phyloP scores from a whole-genome alignment of 2,888 invertebrate species.

The Sminthurinus aureus region DNA sequence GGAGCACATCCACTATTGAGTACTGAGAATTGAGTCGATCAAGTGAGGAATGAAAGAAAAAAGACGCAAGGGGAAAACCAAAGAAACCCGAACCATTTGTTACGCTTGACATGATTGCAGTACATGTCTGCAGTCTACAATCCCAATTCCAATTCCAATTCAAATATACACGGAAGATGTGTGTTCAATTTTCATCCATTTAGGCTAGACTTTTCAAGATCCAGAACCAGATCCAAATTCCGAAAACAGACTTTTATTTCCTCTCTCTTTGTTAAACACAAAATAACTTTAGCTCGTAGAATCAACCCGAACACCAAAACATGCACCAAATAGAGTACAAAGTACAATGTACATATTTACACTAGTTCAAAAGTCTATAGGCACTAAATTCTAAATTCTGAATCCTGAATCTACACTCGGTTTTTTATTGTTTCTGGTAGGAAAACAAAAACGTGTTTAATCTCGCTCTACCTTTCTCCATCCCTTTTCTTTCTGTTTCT shows the following conservation, averaged over 20 bases:
- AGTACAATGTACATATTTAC: background rate
- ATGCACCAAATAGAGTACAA: background rate
- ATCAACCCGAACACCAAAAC: background rate
- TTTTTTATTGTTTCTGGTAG: background rate
- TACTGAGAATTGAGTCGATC: background rate
- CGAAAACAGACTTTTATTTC: background rate
- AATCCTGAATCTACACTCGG: background rate
- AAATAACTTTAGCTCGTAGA: background rate
- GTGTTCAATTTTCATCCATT: too few species aligned
- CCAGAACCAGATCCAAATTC: too few species aligned
- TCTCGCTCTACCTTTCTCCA: background rate
- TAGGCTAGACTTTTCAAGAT: too few species aligned
- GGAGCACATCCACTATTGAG: too few species aligned
- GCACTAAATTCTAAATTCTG: background rate
- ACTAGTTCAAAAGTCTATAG: background rate
- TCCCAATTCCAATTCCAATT: constrained; percentile 22
- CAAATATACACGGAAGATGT: too few species aligned
- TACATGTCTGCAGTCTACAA: background rate
- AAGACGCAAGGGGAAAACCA: constrained; percentile 12
- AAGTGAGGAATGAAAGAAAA: constrained; percentile 21
- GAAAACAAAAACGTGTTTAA: background rate
- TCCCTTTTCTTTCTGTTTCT: background rate
- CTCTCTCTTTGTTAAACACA: background rate
- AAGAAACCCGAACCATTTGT: constrained; percentile 28
- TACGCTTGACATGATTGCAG: constrained; percentile 28